A percentile compares a stretch with the other conserved stretches of the same genome.
Conservation (phyloP, 1,140 invertebrate species). For the Steinernema khuongi region DNA sequence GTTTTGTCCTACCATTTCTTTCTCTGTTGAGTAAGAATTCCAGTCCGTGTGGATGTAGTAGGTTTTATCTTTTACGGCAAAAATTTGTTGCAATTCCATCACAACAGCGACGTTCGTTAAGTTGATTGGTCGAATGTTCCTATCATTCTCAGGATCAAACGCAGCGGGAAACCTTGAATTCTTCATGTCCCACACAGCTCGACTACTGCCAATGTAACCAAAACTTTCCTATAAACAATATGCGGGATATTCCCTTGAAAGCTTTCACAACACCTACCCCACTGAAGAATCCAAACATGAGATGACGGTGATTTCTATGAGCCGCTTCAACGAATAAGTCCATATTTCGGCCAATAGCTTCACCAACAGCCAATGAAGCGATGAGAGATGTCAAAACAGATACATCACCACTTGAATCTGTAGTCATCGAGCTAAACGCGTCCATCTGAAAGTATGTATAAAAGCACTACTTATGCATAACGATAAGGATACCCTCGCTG, state of each 20-base stretch:
- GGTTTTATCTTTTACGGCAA: slow-evolving; percentile 7
- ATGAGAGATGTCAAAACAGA: slow-evolving; percentile 45
- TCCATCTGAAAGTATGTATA: slow-evolving; percentile 44
- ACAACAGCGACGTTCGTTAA: slow-evolving; percentile 27
- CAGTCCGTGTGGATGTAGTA: slow-evolving; percentile 41
- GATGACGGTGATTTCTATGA: slow-evolving; percentile 28
- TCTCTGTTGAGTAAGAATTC: slow-evolving; percentile 30
- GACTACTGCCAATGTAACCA: slow-evolving; percentile 50
- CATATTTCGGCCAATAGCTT: slow-evolving; percentile 41
- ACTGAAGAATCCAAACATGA: slow-evolving; percentile 47
- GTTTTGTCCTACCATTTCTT: slow-evolving; percentile 29
- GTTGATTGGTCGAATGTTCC: slow-evolving; percentile 34
- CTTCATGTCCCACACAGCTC: slow-evolving; percentile 41
- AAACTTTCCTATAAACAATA: slow-evolving; percentile 43
- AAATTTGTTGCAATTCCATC: slow-evolving; percentile 43
- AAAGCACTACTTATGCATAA: slow-evolving; percentile 25
- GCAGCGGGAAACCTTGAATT: slow-evolving; percentile 28
- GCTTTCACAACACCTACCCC: slow-evolving; percentile 33
- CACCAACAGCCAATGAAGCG: slow-evolving; percentile 41
- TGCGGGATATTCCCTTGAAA: slow-evolving; percentile 26
- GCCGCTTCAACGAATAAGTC: slow-evolving; percentile 36
- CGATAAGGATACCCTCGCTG: slow-evolving; percentile 22
- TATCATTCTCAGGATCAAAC: slow-evolving; percentile 3
- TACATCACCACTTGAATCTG: slow-evolving; percentile 38
- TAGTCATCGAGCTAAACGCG: slow-evolving; percentile 41